Evolutionary conservation across 1,140 invertebrate genomes (phyloP), one percentile per base, ranked within the genome.

Genomic region (Phymastichus coffea): DNA sequence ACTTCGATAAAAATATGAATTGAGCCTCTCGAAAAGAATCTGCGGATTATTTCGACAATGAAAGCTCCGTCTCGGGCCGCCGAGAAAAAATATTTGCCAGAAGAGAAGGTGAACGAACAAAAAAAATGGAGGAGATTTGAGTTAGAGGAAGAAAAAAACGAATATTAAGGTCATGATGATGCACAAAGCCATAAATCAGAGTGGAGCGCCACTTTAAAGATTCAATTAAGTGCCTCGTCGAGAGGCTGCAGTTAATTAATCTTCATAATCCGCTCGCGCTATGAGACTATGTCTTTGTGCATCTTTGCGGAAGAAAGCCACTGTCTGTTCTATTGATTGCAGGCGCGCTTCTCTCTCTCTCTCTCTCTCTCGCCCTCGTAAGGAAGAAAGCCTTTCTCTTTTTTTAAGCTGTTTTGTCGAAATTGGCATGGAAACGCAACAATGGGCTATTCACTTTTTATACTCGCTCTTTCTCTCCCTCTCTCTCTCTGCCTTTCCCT

Each of bases 151-250:
- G 22, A 33, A 47, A 60, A 60, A 53, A 53, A 38, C 35, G 30
- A 60, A 38, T 44, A 53, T 38, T 14, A 46, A 33, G 12, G 28
- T 33, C 6, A 33, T 7, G 28, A 7, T 7, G 28, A 68, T 64
- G 63, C 65, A 61, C 63, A 65, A 66, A 49, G 61, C 65, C 64
- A 70, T 70, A 68, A 70, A 70, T 70, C 68, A 70, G 66, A 49
- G 28, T 37, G 17, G 48, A 37, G 53, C 63, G 61, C 63, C 64
- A 68, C 66, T 70, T 70, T 66, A 65, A 68, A 70, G 68, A 70
- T 70, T 68, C 68, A 68, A 70, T 70, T 70, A 66, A 70, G 65
- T 67, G 67, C 65, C 65, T 70, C 65, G 65, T 57, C 64, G 66
- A 70, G 63, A 63, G 64, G 59, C 61, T 57, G 63, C 68, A 67